A percentile compares a stretch with the other conserved stretches of the same genome.
phyloP scores from a whole-genome alignment of 37 sponge, comb jelly and placozoan species.

The Ianthella basta region DNA sequence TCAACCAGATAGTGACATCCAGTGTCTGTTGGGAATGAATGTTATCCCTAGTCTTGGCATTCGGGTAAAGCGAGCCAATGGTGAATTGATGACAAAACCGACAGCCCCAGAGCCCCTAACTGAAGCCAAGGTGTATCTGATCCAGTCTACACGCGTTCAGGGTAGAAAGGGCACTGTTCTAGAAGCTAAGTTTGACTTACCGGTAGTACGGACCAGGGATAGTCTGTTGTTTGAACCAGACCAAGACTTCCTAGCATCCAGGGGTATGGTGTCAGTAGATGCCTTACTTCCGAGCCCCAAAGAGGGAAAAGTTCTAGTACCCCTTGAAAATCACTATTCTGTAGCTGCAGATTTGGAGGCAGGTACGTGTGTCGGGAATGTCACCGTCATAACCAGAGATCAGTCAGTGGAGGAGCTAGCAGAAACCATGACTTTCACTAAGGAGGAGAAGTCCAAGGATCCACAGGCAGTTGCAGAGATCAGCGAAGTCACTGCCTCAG shows the following conservation, averaged over 20 bases:
- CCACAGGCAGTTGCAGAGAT: background rate
- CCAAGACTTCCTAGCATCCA: too few relatives aligned
- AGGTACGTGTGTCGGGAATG: too few relatives aligned
- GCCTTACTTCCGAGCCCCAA: too few relatives aligned
- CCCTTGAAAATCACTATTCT: too few relatives aligned
- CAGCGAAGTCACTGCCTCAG: background rate
- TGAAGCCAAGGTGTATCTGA: background rate
- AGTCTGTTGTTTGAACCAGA: slow-evolving; percentile 28
- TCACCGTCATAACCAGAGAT: too few relatives aligned
- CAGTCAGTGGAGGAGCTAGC: too few relatives aligned
- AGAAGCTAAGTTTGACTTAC: too few relatives aligned
- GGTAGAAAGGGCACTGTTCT: too few relatives aligned
- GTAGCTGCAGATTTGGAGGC: too few relatives aligned
- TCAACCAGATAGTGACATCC: slow-evolving; percentile 32
- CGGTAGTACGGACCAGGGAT: background rate
- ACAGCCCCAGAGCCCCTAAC: background rate
- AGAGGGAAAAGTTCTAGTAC: too few relatives aligned
- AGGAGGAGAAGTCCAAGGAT: background rate
- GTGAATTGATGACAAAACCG: background rate
- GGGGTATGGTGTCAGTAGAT: too few relatives aligned
- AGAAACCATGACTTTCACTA: background rate
- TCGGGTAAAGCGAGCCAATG: background rate
- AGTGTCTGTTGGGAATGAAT: slow-evolving; percentile 31
- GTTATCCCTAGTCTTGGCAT: slow-evolving; percentile 21
- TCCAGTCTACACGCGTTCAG: too few relatives aligned